Base-by-base conservation (phyloP, 2,888 invertebrate species). In the Chloroclysta siterata region DNA sequence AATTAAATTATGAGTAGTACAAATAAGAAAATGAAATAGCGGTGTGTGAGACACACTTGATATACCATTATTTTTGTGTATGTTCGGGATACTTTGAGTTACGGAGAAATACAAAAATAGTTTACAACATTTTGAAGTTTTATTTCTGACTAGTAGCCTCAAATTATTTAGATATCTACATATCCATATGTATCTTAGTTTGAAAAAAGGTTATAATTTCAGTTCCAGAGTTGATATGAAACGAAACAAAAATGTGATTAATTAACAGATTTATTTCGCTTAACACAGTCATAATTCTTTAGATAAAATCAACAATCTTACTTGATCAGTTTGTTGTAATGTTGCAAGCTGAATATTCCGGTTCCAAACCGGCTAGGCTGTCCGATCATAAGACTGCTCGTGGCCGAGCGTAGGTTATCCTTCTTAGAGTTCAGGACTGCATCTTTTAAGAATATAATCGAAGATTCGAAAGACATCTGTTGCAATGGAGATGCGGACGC, bases 391-490 rank as follows among this genome's bases (percentile, higher is more conserved):
- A 99, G 85, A 67, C 97, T 95, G 78, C 98, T 96, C 0, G 98
- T 98, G 0, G 98, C 98, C 13, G 97, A 98, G 36, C 94, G 90
- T 17, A 99, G 88, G 68, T 94, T 91, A 85, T 99, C 99, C 41
- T 85, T 87, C 78, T 95, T 95, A 0, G 96, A 95, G 94, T 93
- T 82, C 81, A 95, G 85, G 0, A 97, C 95, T 0, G 98, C 97
- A 60, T 95, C 95, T 75, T 95, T 95, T 69, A 99, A 90, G 84
- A 99, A 99, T 71, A 95, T 95, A 66, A 98, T 90, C 3, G 98
- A 97, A 0, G 99, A 97, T 85, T 99, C 99, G 82, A 99, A 99
- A 0, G 98, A 98, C 97, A 99, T 99, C 89, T 99, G 98, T 84
- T 99, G 99, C 15, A 99, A 87, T 0, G 99, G 98, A 0, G 99